phyloP scores from a whole-genome alignment of 2,888 invertebrate species.

The Epirrhoe tristata region DNA sequence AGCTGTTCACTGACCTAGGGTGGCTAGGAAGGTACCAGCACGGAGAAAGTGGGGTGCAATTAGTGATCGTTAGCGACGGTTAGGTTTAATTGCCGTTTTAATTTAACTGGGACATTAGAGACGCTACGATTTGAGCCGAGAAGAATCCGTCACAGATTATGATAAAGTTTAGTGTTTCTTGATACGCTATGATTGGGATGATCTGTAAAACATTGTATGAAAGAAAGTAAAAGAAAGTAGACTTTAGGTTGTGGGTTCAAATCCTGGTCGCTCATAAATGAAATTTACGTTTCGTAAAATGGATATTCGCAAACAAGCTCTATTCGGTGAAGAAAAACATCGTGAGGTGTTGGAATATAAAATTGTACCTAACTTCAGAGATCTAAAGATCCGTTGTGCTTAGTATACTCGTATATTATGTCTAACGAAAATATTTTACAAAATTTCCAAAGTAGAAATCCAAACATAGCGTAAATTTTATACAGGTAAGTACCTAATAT shows the following conservation, averaged over 20 bases:
- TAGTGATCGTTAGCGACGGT: slow-evolving; percentile 56
- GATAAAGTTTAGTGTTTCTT: not conserved
- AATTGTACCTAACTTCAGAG: no score
- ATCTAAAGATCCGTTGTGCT: no score
- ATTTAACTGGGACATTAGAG: slow-evolving; percentile 42
- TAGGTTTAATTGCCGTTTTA: slow-evolving; percentile 54
- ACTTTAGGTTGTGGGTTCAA: not conserved
- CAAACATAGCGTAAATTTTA: no score
- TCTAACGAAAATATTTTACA: no score
- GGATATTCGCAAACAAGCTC: no score
- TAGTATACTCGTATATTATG: no score
- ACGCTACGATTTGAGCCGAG: slow-evolving; percentile 28
- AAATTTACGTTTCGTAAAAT: no score
- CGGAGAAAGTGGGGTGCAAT: slow-evolving; percentile 54
- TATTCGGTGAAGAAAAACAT: no score
- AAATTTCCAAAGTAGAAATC: no score
- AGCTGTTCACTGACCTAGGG: slow-evolving; percentile 4
- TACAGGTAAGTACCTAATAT: no score
- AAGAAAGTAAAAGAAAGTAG: not conserved
- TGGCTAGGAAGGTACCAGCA: slow-evolving; percentile 20
- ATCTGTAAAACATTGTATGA: not conserved
- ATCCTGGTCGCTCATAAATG: no score
- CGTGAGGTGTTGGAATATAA: no score
- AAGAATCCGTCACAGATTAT: slow-evolving; percentile 13
- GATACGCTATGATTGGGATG: not conserved